These are phyloP conservation scores for Gymnoscelis rufifasciata DNA, from an alignment of 2,888 invertebrate genomes.

Conservation along the genomic window DNA sequence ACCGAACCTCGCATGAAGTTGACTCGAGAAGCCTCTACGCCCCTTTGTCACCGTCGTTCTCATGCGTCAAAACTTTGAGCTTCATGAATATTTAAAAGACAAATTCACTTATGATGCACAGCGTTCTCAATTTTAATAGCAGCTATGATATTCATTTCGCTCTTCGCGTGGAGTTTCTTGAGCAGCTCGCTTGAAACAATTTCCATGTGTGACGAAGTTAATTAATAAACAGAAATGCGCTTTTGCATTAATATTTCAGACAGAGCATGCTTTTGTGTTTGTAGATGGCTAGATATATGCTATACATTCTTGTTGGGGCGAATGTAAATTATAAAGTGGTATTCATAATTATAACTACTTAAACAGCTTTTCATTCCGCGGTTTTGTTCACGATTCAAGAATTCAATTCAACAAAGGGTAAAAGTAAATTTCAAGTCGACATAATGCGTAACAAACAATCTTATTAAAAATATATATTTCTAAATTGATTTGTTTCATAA, in stretches of 20 bases:
- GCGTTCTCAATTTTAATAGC: conserved; percentile 47
- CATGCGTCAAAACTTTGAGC: conserved; percentile 48
- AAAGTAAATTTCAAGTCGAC: too few species aligned
- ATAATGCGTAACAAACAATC: too few species aligned
- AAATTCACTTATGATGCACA: conserved; percentile 69
- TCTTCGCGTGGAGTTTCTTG: conserved; percentile 29
- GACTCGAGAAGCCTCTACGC: too few species aligned
- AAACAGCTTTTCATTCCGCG: too few species aligned
- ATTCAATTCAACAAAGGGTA: too few species aligned
- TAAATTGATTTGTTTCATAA: too few species aligned
- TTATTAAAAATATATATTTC: too few species aligned
- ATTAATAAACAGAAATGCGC: conserved; percentile 15
- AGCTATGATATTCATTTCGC: conserved; percentile 48
- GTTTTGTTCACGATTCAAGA: too few species aligned
- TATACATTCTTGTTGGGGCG: too few species aligned
- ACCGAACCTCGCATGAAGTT: conserved; percentile 33
- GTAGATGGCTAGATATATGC: background rate
- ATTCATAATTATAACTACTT: too few species aligned
- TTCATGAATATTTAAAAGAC: conserved; percentile 70
- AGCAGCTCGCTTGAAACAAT: conserved; percentile 5
- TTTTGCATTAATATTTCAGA: background rate
- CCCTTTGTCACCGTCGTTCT: conserved; percentile 40
- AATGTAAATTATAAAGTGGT: too few species aligned
- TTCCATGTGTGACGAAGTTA: conserved; percentile 17
- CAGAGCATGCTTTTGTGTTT: background rate